Evolutionary conservation across 2,888 invertebrate species (phyloP), one percentile per base, ranked within the genome.

Genomic region (Calephelis perditalis): DNA sequence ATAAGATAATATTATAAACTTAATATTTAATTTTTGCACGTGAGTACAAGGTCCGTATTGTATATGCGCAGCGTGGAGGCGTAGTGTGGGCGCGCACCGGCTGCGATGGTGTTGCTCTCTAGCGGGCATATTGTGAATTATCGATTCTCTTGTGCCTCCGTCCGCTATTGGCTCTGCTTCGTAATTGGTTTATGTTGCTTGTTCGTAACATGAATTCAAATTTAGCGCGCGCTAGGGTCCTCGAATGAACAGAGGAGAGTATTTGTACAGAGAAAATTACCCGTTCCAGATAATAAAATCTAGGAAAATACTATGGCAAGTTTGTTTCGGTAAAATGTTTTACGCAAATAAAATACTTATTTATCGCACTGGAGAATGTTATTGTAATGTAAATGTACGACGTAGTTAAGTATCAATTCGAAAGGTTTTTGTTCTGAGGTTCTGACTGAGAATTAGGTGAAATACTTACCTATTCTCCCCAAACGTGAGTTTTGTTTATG

Each of bases 161-260:
- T 76, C 81, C 84, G 84, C 85, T 82, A 90, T 86, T 87, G 89
- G 87, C 77, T 82, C 77, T 74, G 76, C 75, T 78, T 76, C 75
- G 82, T 87, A 88, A 88, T 89, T 89, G 86, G 86, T 89, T 88
- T 88, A 86, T 84, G 84, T 82, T 78, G 82, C 78, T 79, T 75
- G 84, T 85, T 86, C 84, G 85, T 83, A 86, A 79, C 86, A 86
- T 87, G 87, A 87, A 87, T 89, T 88, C 84, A 89, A 89, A 88
- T 89, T 88, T 88, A 84, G 84, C 86, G 88, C 85, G 83, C 79
- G 77, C 73, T 73, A 78, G 77, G 78, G 74, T 78, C 74, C 75
- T 78, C 75, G 72, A 79, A 78, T 77, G 76, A 78, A 82, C 78
- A 77, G 74, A 79, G 75, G 72, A 69, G 76, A 79, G 78, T 80